phyloP scores from a whole-genome alignment of 2,797 vertebrate species.

The Aplochiton taeniatus region DNA sequence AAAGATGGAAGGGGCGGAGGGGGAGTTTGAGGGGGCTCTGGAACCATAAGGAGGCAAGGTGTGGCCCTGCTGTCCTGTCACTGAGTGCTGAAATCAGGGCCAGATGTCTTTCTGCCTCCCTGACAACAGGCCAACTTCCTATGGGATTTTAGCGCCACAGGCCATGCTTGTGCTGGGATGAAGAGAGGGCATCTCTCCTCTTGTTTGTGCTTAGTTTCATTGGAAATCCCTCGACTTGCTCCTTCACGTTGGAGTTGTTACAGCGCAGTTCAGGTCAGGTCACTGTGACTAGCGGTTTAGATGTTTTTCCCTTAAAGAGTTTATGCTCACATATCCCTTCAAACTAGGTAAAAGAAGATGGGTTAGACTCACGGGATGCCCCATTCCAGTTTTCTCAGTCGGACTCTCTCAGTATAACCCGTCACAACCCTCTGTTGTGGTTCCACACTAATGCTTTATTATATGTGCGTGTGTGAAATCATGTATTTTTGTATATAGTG shows the following conservation, averaged over 20 bases:
- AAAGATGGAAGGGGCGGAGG: slow-evolving; percentile 38
- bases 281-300: no score
- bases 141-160: slow-evolving; percentile 40
- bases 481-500: no score
- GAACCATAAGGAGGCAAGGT: slow-evolving; percentile 36
- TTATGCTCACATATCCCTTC: no score
- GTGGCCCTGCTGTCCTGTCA: slow-evolving; percentile 58
- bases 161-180: slow-evolving; percentile 32
- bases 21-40: slow-evolving; percentile 24
- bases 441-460: no score
- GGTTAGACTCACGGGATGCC: no score
- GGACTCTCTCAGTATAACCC: no score
- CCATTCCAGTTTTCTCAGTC: no score
- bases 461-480: no score
- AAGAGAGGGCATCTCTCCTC: slow-evolving; percentile 28
- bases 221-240: slow-evolving; percentile 3
- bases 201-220: slow-evolving; percentile 2
- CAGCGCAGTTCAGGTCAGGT: no score
- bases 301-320: no score
- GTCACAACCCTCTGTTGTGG: no score
- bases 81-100: slow-evolving; percentile 63
- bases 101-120: slow-evolving; percentile 64
- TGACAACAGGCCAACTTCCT: slow-evolving; percentile 42
- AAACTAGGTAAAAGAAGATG: no score
- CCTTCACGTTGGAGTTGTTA: slow-evolving; percentile 8